These are phyloP conservation scores for Augochlora pura DNA, from an alignment of 1,140 invertebrate genomes.

Conservation along the genomic window DNA sequence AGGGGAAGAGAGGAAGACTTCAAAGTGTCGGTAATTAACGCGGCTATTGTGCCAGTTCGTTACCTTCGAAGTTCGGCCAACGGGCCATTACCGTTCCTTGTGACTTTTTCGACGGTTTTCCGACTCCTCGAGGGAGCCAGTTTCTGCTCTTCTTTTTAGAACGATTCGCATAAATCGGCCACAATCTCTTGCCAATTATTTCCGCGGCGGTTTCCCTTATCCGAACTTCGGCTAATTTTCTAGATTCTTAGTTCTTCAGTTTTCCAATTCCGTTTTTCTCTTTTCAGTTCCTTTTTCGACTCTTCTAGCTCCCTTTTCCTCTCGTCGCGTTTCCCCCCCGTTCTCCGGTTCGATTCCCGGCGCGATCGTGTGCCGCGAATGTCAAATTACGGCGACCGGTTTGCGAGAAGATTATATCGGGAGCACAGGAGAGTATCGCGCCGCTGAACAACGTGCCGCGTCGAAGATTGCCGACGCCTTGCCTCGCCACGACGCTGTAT, in stretches of 20 bases:
- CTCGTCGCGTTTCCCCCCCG: not conserved
- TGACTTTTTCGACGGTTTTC: not conserved
- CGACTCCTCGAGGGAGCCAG: not conserved
- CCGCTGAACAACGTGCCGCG: not conserved
- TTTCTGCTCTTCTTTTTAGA: not conserved
- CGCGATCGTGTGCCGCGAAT: not conserved
- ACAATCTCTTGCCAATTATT: not conserved
- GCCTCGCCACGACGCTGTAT: not conserved
- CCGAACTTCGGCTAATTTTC: too few relatives aligned
- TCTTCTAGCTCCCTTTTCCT: not conserved
- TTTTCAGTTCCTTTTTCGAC: not conserved
- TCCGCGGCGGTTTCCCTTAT: too few relatives aligned
- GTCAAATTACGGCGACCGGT: slow-evolving; percentile 4
- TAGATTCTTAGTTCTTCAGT: too few relatives aligned
- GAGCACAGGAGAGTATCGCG: not conserved
- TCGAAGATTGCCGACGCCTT: not conserved
- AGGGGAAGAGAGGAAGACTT: not conserved
- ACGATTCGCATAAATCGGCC: not conserved
- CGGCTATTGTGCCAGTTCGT: not conserved
- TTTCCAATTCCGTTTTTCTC: too few relatives aligned
- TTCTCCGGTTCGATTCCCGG: not conserved
- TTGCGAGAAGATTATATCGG: not conserved
- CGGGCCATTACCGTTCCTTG: not conserved
- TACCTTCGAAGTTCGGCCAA: not conserved
- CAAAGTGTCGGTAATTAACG: slow-evolving; percentile 38